Percentiles rank a stretch among this genome's conserved stretches.
Evolutionary conservation across 2,797 vertebrate genomes (phyloP).

Genomic region (Labeo calbasu): DNA sequence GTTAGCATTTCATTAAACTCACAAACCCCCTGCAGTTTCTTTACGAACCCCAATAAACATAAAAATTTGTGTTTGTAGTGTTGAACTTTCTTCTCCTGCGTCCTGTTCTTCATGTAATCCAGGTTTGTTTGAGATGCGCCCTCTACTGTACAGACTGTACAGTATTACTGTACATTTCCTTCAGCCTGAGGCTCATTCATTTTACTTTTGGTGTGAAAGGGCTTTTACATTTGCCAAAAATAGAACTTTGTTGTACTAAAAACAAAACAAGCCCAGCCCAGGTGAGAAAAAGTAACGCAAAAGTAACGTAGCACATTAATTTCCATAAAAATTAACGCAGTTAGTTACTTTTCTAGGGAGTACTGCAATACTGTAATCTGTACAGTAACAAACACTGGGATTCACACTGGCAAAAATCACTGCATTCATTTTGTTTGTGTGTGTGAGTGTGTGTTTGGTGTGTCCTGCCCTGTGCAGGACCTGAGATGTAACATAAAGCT

Average conservation of each 20-base stretch:
- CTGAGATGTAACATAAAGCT: slow-evolving; percentile 32
- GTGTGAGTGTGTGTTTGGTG: background rate
- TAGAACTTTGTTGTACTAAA: background rate
- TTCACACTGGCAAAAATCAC: background rate
- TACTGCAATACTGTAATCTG: background rate
- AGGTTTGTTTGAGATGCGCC: too few relatives aligned
- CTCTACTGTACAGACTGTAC: too few relatives aligned
- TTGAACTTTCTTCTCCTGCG: too few relatives aligned
- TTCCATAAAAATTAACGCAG: background rate
- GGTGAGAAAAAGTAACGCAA: background rate
- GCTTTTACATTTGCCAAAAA: background rate
- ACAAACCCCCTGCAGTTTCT: too few relatives aligned
- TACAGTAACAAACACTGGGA: background rate
- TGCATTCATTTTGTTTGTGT: background rate
- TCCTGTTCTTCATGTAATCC: too few relatives aligned
- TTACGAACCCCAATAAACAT: too few relatives aligned
- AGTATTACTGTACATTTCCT: too few relatives aligned
- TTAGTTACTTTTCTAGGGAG: background rate
- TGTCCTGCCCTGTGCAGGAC: background rate
- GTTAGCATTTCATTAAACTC: too few relatives aligned
- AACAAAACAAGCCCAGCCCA: background rate
- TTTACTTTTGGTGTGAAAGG: background rate
- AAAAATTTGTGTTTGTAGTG: too few relatives aligned
- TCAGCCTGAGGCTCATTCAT: background rate
- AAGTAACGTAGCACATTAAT: background rate